phyloP scores from a whole-genome alignment of 2,797 vertebrate genomes.

The Choloepus didactylus region DNA sequence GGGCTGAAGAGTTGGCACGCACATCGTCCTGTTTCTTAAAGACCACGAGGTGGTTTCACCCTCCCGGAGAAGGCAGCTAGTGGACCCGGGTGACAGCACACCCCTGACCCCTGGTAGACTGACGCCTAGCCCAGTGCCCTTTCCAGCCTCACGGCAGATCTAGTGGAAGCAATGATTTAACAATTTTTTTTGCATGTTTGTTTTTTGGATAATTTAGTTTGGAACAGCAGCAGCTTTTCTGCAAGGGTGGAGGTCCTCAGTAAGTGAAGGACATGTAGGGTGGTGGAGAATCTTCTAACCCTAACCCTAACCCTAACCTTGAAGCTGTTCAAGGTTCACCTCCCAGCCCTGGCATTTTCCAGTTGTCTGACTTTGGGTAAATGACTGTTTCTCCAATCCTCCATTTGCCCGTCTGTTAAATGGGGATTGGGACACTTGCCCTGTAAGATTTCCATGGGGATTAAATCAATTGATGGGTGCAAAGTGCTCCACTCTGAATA shows the following conservation, averaged over 20 bases:
- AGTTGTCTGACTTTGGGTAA: background rate
- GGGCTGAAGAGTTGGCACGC: background rate
- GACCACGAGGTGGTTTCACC: background rate
- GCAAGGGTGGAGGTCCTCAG: background rate
- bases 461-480: background rate
- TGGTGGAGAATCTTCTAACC: background rate
- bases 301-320: background rate
- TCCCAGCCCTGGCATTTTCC: background rate
- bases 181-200: too few species aligned
- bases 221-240: background rate
- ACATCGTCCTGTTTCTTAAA: background rate
- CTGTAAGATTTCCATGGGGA: constrained; percentile 14
- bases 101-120: background rate
- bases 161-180: rapidly evolving
- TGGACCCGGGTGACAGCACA: background rate
- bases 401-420: background rate
- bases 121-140: background rate
- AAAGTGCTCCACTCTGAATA: background rate
- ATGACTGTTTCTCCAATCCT: background rate
- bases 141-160: background rate
- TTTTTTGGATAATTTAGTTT: too few species aligned
- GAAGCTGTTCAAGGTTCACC: background rate
- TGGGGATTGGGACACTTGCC: background rate
- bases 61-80: background rate
- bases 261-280: background rate